phyloP scores from a whole-genome alignment of 2,113 vertebrate species.

The Prietella phreatophila region DNA sequence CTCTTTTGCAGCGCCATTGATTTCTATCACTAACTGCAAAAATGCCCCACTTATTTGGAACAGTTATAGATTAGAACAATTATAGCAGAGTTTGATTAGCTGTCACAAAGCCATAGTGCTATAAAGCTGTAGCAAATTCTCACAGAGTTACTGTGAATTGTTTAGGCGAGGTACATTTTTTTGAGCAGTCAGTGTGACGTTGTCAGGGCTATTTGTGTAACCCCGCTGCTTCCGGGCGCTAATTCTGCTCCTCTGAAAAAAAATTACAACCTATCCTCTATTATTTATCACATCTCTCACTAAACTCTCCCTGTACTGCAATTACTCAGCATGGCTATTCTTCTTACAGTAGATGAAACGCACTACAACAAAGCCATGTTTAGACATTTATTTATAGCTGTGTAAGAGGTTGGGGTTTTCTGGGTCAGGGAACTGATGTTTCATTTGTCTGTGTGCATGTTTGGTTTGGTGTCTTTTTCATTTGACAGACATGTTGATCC shows the following conservation, averaged over 20 bases:
- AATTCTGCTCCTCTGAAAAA: slow-evolving; percentile 18
- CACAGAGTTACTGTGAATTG: neutral
- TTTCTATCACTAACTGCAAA: slow-evolving; percentile 7
- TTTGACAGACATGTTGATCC: neutral
- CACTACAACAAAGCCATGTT: slow-evolving; percentile 17
- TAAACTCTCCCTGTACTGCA: slow-evolving; percentile 27
- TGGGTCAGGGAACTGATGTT: neutral
- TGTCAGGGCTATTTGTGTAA: slow-evolving; percentile 24
- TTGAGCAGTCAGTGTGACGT: neutral
- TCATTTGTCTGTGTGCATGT: neutral
- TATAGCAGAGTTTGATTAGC: slow-evolving; percentile 31
- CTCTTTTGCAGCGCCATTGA: neutral
- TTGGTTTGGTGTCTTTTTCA: slow-evolving; percentile 1
- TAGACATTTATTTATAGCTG: slow-evolving; percentile 27
- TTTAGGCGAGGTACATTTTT: neutral
- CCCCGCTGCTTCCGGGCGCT: slow-evolving; percentile 1
- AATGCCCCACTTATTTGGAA: slow-evolving; percentile 2
- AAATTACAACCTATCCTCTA: slow-evolving; percentile 40
- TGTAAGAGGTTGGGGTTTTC: neutral
- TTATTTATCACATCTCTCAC: slow-evolving; percentile 30
- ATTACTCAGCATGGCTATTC: slow-evolving; percentile 40
- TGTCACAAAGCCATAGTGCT: neutral
- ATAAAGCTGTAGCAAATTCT: neutral
- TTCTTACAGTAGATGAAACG: slow-evolving; percentile 24
- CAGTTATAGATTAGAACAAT: slow-evolving; percentile 18